Evolutionary conservation across 2,113 vertebrate species (phyloP).

Genomic region (Protobothrops mucrosquamatus): DNA sequence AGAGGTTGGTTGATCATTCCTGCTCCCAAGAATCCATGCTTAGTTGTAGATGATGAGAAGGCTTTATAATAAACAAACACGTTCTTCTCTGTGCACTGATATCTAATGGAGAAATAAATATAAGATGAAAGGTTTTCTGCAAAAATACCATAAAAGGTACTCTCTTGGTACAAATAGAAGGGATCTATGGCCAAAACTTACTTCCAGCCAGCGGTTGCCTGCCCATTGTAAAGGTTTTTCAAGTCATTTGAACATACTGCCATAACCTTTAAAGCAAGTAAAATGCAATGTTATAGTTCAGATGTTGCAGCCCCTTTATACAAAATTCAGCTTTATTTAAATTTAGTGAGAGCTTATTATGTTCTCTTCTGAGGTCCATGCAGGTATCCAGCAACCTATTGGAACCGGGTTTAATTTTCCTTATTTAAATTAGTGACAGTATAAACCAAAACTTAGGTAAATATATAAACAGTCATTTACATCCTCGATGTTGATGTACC

Average conservation of each 20-base stretch:
- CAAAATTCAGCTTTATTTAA: not conserved
- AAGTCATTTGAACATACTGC: conserved; percentile 83
- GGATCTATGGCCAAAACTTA: conserved; percentile 59
- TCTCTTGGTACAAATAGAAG: not conserved
- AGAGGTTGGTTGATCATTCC: conserved; percentile 81
- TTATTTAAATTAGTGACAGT: not conserved
- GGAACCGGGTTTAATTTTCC: not conserved
- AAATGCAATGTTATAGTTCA: not conserved
- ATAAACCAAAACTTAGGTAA: not conserved
- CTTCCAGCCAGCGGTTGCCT: conserved; percentile 86
- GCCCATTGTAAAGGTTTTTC: conserved; percentile 76
- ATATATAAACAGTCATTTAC: not conserved
- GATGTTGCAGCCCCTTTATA: not conserved
- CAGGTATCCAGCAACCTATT: not conserved
- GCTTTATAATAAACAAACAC: conserved; percentile 85
- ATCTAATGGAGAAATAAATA: conserved; percentile 65
- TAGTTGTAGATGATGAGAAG: conserved; percentile 77
- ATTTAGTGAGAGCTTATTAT: not conserved
- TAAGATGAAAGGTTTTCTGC: not conserved
- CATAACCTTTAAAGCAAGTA: conserved; percentile 76
- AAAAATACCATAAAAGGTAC: not conserved
- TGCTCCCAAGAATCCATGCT: conserved; percentile 87
- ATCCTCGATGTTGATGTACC: not conserved
- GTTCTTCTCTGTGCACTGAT: conserved; percentile 84
- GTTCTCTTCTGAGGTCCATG: not conserved